Conservation (phyloP, 2,797 vertebrate species). For the Hafferia zeledoni region DNA sequence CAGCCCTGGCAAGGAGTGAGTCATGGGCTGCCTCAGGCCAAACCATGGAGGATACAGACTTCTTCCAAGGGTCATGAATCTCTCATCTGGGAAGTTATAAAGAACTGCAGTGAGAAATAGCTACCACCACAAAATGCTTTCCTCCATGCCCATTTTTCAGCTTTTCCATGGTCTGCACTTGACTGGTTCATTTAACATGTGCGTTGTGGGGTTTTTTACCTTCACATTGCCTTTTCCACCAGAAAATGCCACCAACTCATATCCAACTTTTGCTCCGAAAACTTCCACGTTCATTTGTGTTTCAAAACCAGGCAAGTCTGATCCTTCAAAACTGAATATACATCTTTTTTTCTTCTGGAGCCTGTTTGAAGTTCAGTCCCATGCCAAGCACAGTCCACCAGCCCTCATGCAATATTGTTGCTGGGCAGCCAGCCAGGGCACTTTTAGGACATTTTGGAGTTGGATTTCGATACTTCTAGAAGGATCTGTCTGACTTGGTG, state of each 20-base stretch:
- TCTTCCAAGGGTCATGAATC: conserved; percentile 48
- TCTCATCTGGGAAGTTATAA: conserved; percentile 31
- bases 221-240: background rate
- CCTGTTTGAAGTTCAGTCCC: background rate
- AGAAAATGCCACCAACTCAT: conserved; percentile 35
- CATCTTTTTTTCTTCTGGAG: background rate
- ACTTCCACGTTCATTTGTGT: background rate
- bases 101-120: conserved; percentile 42
- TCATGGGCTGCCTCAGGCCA: conserved; percentile 45
- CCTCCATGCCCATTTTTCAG: conserved; percentile 39
- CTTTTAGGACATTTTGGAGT: background rate
- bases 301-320: background rate
- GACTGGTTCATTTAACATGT: conserved; percentile 64
- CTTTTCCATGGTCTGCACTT: conserved; percentile 59
- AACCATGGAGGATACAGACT: background rate
- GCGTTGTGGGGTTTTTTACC: background rate
- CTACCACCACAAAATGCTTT: conserved; percentile 20
- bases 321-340: background rate
- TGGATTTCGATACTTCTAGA: background rate
- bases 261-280: background rate
- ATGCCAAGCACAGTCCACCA: background rate
- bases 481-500: background rate
- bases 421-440: background rate
- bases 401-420: background rate
- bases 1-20: background rate